A percentile compares a stretch with the other conserved stretches of the same genome.
phyloP scores from a whole-genome alignment of 2,888 invertebrate genomes.

The Campaea margaritaria region DNA sequence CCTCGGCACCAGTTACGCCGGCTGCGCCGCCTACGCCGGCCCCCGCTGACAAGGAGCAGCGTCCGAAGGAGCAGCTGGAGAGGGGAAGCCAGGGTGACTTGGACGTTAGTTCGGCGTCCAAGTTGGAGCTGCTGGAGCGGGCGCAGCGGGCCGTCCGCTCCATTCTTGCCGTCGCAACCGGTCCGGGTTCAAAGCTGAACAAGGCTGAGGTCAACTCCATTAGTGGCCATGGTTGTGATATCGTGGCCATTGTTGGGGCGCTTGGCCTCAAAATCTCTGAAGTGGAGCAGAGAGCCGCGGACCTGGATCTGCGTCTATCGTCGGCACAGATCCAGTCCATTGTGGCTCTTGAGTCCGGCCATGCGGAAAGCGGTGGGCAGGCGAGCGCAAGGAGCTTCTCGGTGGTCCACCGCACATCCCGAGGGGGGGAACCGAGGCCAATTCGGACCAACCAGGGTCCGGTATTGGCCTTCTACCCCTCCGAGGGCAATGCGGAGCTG shows the following conservation, averaged over 20 bases:
- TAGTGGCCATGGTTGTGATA: background rate
- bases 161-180: background rate
- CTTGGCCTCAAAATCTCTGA: background rate
- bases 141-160: background rate
- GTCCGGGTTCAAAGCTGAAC: background rate
- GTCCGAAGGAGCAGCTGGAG: too few relatives aligned
- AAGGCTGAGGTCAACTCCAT: background rate
- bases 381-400: background rate
- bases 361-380: background rate
- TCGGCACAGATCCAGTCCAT: background rate
- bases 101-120: background rate
- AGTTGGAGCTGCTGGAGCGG: background rate
- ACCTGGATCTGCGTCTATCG: background rate
- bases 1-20: background rate
- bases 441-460: background rate
- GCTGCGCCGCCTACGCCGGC: background rate
- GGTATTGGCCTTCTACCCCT: conserved; percentile 7
- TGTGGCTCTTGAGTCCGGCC: background rate
- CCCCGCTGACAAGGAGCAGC: background rate
- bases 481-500: background rate
- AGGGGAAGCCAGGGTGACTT: background rate
- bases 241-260: conserved; percentile 1
- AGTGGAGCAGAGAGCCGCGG: background rate
- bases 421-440: background rate
- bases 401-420: background rate